Evolutionary conservation across 23 tunicate genomes (phyloP).

Genomic region (Trididemnum nubilum): DNA sequence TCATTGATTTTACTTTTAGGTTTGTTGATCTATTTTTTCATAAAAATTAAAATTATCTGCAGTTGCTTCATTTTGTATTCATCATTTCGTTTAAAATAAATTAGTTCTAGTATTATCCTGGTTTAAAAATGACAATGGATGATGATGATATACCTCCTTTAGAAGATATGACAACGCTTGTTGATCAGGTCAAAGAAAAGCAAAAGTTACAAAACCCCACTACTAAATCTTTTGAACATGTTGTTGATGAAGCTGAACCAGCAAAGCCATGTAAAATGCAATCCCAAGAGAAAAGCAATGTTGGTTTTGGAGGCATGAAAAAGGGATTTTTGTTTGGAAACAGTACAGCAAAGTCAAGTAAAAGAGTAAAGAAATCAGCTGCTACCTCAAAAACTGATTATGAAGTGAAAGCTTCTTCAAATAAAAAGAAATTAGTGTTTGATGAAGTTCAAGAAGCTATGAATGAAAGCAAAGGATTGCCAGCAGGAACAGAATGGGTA

Average conservation of each 20-base stretch:
- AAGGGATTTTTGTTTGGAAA: constrained; percentile 83
- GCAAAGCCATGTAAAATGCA: not conserved
- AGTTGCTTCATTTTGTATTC: too few species aligned
- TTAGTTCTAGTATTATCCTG: too few species aligned
- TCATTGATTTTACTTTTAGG: too few species aligned
- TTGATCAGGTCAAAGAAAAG: constrained; percentile 57
- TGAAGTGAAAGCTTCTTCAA: constrained; percentile 21
- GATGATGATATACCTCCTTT: constrained; percentile 64
- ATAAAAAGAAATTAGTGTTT: constrained; percentile 42
- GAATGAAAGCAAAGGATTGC: constrained; percentile 31
- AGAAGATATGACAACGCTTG: constrained; percentile 75
- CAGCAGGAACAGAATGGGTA: constrained; percentile 44
- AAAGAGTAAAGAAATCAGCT: constrained; percentile 2
- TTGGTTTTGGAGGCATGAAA: constrained; percentile 81
- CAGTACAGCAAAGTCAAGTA: not conserved
- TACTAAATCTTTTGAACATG: not conserved
- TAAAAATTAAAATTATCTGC: too few species aligned
- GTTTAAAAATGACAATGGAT: not conserved
- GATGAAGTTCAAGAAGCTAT: constrained; percentile 78
- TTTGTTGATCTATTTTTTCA: too few species aligned
- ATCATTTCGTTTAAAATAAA: too few species aligned
- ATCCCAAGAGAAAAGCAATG: not conserved
- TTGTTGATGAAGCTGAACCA: not conserved
- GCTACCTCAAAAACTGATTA: constrained; percentile 19
- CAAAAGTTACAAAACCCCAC: not conserved